Percentiles rank a stretch among this genome's conserved stretches.
Evolutionary conservation across 23 tunicate genomes (phyloP).

Genomic region (Corella eumyota): DNA sequence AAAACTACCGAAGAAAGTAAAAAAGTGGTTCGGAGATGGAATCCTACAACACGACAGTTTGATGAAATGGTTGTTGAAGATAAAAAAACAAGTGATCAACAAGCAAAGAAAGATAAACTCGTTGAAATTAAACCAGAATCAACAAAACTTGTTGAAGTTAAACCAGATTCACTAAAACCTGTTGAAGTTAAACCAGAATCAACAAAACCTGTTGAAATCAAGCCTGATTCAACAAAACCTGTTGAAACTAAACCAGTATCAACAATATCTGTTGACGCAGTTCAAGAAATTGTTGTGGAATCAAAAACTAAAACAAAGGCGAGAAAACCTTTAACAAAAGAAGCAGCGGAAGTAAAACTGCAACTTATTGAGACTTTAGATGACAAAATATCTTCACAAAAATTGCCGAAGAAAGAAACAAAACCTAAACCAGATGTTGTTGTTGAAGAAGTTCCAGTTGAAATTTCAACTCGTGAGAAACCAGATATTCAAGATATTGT

Average conservation of each 20-base stretch:
- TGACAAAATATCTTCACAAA: too few relatives aligned
- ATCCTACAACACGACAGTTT: slow-evolving; percentile 50
- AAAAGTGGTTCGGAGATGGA: slow-evolving; percentile 44
- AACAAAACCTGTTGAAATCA: neutral
- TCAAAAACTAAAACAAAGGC: too few relatives aligned
- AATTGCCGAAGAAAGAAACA: too few relatives aligned
- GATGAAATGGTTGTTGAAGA: slow-evolving; percentile 44
- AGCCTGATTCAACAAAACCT: too few relatives aligned
- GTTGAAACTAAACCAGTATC: too few relatives aligned
- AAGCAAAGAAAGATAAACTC: neutral
- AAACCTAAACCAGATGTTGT: neutral
- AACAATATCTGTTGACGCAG: too few relatives aligned
- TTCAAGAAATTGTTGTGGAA: too few relatives aligned
- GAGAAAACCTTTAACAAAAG: too few relatives aligned
- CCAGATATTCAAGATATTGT: neutral
- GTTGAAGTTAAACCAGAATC: slow-evolving; percentile 3
- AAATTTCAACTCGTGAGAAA: neutral
- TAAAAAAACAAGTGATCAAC: slow-evolving; percentile 1
- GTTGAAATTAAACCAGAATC: neutral
- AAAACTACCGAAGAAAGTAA: slow-evolving; percentile 9
- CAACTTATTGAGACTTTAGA: too few relatives aligned
- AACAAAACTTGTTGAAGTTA: neutral
- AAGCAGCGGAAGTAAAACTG: too few relatives aligned
- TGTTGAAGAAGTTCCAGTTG: neutral
- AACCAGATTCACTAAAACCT: neutral